Evolutionary conservation across 2,797 vertebrate species (phyloP).

Genomic region (Macropodus opercularis): DNA sequence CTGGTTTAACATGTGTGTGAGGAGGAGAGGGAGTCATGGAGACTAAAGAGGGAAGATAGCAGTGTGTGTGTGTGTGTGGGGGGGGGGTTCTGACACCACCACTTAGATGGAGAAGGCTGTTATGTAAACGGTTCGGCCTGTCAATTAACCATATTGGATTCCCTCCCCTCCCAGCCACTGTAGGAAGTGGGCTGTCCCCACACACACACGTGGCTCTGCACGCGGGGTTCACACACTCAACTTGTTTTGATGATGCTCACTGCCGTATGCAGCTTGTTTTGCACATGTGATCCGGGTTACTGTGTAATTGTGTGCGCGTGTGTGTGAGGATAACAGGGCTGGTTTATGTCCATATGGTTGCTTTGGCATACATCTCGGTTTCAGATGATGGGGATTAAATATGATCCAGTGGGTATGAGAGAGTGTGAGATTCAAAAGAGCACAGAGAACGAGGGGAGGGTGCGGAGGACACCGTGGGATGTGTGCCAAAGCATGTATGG

Average conservation of each 20-base stretch:
- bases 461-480: conserved; percentile 26
- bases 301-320: conserved; percentile 44
- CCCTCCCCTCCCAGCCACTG: conserved; percentile 46
- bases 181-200: conserved; percentile 40
- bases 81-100: conserved; percentile 48
- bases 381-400: conserved; percentile 78
- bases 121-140: conserved; percentile 74
- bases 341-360: conserved; percentile 70
- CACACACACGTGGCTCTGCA: conserved; percentile 69
- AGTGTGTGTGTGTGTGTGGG: no score
- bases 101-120: conserved; percentile 56
- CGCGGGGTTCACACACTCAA: conserved; percentile 29
- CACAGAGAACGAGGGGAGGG: conserved; percentile 43
- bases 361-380: conserved; percentile 65
- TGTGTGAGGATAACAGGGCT: conserved; percentile 43
- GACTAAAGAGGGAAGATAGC: conserved; percentile 6
- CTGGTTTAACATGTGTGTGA: conserved; percentile 37
- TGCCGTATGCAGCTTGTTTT: conserved; percentile 41
- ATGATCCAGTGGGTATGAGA: conserved; percentile 57
- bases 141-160: conserved; percentile 76
- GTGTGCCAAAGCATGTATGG: conserved; percentile 25
- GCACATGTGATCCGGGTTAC: conserved; percentile 57
- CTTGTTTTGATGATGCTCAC: conserved; percentile 58
- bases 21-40: conserved; percentile 39
- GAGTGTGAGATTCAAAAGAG: conserved; percentile 55